Percentiles rank a stretch among this genome's conserved stretches.
Evolutionary conservation across 2,797 vertebrate genomes (phyloP).

Genomic region (Sternotherus odoratus): DNA sequence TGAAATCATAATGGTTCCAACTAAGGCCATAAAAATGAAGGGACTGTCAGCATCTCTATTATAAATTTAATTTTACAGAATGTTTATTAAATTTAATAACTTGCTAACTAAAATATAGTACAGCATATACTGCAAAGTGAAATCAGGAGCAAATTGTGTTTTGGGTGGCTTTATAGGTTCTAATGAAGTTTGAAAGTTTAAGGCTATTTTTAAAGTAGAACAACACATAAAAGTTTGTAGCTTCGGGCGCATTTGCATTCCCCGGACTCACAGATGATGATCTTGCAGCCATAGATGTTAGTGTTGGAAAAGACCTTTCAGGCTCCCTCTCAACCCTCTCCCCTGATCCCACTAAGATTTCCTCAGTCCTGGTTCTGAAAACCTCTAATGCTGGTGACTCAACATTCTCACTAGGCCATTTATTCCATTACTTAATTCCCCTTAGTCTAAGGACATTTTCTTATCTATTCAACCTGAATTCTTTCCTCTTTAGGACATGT

Average conservation of each 20-base stretch:
- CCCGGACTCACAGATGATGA: neutral
- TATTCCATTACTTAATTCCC: neutral
- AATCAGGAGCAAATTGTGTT: neutral
- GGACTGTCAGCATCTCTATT: neutral
- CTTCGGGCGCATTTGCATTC: neutral
- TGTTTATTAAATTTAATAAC: neutral
- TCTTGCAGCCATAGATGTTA: neutral
- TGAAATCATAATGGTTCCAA: neutral
- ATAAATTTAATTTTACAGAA: neutral
- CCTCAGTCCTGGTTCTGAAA: conserved; percentile 5
- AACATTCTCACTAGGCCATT: neutral
- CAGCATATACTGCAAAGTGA: no score
- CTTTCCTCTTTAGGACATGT: neutral
- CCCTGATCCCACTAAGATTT: conserved; percentile 16
- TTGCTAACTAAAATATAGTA: no score
- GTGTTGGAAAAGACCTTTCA: neutral
- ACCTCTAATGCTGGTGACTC: neutral
- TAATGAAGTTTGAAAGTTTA: neutral
- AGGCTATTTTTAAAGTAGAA: neutral
- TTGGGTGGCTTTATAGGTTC: conserved; percentile 5
- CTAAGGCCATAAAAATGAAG: accelerated
- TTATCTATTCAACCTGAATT: neutral
- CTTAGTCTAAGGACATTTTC: neutral
- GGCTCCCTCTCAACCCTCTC: conserved; percentile 12
- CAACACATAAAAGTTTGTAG: neutral